phyloP scores from a whole-genome alignment of 2,797 vertebrate species.

The Sitta carolinensis region DNA sequence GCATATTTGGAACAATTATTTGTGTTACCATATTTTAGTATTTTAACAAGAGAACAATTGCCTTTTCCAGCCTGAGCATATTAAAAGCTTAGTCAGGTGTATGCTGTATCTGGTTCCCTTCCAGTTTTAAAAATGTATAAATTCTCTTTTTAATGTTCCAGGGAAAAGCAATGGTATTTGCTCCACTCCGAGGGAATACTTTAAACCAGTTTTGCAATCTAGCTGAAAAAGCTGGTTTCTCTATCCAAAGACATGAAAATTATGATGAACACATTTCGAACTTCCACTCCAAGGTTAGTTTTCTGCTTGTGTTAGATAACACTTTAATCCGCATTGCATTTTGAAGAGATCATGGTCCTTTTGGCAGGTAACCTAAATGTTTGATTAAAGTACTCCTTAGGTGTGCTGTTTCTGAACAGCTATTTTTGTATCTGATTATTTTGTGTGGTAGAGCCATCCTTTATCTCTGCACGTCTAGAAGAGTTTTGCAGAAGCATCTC shows the following conservation, averaged over 20 bases:
- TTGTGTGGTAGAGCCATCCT: conserved; percentile 77
- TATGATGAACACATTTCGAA: conserved; percentile 95
- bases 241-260: conserved; percentile 89
- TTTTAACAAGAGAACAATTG: conserved; percentile 28
- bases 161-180: conserved; percentile 93
- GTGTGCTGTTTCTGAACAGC: conserved; percentile 78
- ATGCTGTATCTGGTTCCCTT: conserved; percentile 53
- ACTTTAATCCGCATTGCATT: conserved; percentile 84
- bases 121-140: conserved; percentile 67
- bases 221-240: conserved; percentile 90
- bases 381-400: conserved; percentile 84
- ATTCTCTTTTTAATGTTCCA: conserved; percentile 74
- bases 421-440: conserved; percentile 84
- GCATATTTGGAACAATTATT: conserved; percentile 8
- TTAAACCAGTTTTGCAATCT: conserved; percentile 91
- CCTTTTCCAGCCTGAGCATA: neutral
- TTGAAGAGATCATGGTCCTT: conserved; percentile 84
- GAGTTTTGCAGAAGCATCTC: conserved; percentile 76
- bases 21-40: neutral
- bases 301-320: conserved; percentile 85
- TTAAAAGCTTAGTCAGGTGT: conserved; percentile 45
- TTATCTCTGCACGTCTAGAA: conserved; percentile 78
- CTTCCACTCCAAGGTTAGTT: conserved; percentile 93
- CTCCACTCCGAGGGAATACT: conserved; percentile 91
- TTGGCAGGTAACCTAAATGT: conserved; percentile 84